Percentiles rank a stretch among this genome's conserved stretches.
phyloP scores from a whole-genome alignment of 2,888 invertebrate genomes.

The Ennomos quercinarius region DNA sequence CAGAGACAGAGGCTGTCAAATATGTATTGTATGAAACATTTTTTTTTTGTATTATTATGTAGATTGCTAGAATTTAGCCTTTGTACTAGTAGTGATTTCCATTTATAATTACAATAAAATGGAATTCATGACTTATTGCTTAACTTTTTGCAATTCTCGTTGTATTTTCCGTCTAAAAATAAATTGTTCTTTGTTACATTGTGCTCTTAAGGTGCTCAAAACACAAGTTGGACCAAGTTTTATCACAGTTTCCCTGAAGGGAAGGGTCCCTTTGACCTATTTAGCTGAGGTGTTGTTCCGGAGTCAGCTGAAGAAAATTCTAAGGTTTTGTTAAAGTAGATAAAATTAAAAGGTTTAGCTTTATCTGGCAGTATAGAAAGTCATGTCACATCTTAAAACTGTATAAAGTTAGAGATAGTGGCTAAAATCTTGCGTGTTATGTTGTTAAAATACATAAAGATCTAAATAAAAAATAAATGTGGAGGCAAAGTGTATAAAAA shows the following conservation, averaged over 20 bases:
- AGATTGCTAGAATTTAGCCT: too few species aligned
- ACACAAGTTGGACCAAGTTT: conserved; percentile 81
- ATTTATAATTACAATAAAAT: not conserved
- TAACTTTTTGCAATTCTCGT: conserved; percentile 28
- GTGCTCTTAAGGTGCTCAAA: conserved; percentile 75
- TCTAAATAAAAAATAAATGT: too few species aligned
- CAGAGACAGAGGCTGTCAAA: too few species aligned
- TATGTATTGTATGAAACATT: too few species aligned
- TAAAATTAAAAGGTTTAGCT: conserved; percentile 8
- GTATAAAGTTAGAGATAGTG: too few species aligned
- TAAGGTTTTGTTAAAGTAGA: conserved; percentile 25
- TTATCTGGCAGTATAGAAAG: too few species aligned
- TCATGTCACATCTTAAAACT: too few species aligned
- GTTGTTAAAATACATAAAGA: too few species aligned
- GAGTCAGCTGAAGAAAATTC: conserved; percentile 40
- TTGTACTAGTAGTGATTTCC: not conserved
- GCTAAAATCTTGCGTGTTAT: too few species aligned
- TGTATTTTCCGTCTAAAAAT: conserved; percentile 38
- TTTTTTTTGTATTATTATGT: too few species aligned
- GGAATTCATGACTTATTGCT: conserved; percentile 11
- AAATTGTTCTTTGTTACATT: conserved; percentile 52
- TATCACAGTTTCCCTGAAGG: conserved; percentile 71
- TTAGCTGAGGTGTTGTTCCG: conserved; percentile 63
- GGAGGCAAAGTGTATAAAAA: too few species aligned
- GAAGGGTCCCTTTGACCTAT: conserved; percentile 79